Conservation (phyloP, 2,888 invertebrate species). For the Archips crataeganus region DNA sequence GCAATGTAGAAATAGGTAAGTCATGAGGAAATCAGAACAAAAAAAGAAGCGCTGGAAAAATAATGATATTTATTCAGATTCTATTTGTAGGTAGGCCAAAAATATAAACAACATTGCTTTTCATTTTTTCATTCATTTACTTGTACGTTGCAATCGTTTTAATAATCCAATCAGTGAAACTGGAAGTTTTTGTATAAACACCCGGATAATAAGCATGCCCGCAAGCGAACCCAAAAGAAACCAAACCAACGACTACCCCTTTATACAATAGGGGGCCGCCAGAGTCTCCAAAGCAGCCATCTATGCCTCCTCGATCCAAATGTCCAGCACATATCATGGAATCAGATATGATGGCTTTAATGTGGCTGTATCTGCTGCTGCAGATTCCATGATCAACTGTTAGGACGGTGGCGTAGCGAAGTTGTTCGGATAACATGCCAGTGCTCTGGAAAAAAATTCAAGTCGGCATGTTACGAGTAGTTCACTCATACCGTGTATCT, state of each 20-base stretch:
- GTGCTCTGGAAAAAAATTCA: slow-evolving; percentile 56
- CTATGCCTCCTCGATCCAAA: slow-evolving; percentile 69
- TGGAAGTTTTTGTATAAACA: slow-evolving; percentile 76
- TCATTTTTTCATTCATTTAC: slow-evolving; percentile 48
- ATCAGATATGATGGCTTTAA: slow-evolving; percentile 67
- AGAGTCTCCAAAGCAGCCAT: slow-evolving; percentile 79
- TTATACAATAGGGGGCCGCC: slow-evolving; percentile 78
- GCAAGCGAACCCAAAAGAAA: slow-evolving; percentile 78
- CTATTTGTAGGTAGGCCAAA: background rate
- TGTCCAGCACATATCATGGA: slow-evolving; percentile 79
- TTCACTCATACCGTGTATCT: too few relatives aligned
- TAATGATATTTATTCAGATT: background rate
- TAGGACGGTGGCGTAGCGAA: slow-evolving; percentile 67
- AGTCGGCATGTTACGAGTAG: background rate
- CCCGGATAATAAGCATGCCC: slow-evolving; percentile 76
- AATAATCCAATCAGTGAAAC: slow-evolving; percentile 77
- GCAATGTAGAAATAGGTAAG: too few relatives aligned
- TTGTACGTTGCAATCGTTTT: slow-evolving; percentile 66
- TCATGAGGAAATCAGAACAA: too few relatives aligned
- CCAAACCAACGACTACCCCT: slow-evolving; percentile 74
- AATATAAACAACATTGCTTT: background rate
- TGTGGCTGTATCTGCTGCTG: slow-evolving; percentile 63
- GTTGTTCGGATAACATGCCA: slow-evolving; percentile 71
- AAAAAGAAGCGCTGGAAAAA: too few relatives aligned
- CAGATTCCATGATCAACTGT: slow-evolving; percentile 68